A percentile compares a stretch with the other conserved stretches of the same genome.
phyloP scores from a whole-genome alignment of 2,888 invertebrate genomes.

The Epinotia nisella region DNA sequence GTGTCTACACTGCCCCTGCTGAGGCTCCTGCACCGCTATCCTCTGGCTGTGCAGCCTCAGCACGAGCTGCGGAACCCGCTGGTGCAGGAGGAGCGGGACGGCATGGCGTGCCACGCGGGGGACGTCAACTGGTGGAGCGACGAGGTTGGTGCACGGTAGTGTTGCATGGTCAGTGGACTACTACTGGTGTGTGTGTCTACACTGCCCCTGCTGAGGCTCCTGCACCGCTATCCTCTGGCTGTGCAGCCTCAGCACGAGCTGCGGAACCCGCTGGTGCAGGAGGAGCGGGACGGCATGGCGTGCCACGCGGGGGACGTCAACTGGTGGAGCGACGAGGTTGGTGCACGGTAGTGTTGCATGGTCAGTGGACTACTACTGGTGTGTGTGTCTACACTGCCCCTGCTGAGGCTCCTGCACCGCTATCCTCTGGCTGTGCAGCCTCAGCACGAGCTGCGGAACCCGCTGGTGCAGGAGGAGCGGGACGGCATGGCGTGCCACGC shows the following conservation, averaged over 20 bases:
- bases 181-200: too few species aligned
- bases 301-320: constrained; percentile 86
- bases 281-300: constrained; percentile 57
- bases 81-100: neutral
- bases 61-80: too few species aligned
- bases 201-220: too few species aligned
- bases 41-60: too few species aligned
- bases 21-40: too few species aligned
- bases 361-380: too few species aligned
- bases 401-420: constrained; percentile 81
- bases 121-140: constrained; percentile 89
- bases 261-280: constrained; percentile 77
- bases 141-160: constrained; percentile 72
- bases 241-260: too few species aligned
- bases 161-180: neutral
- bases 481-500: constrained; percentile 78
- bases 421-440: constrained; percentile 85
- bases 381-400: too few species aligned
- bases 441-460: constrained; percentile 83
- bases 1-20: too few species aligned
- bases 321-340: constrained; percentile 90
- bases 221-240: too few species aligned
- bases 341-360: neutral
- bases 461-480: constrained; percentile 59
- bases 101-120: neutral